Evolutionary conservation across 2,113 vertebrate genomes (phyloP).

Genomic region (human (Homo sapiens)): GRCh38 chr4:133222501-133223000

Average conservation of each 20-base stretch:
- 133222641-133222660: neutral
- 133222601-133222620: neutral
- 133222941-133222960: neutral
- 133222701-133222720: neutral
- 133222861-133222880: neutral
- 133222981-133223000: neutral
- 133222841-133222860: neutral
- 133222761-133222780: neutral
- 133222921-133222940: neutral
- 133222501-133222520: neutral
- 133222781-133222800: neutral
- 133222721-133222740: neutral
- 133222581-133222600: neutral
- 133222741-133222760: neutral
- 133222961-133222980: neutral
- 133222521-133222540: neutral
- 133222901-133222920: neutral
- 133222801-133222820: neutral
- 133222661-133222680: neutral
- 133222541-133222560: neutral
- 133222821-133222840: neutral
- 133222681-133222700: neutral
- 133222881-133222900: neutral
- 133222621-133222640: neutral
- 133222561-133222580: neutral